phyloP scores from a whole-genome alignment of 1,140 invertebrate genomes.

The Leptinotarsa texana region DNA sequence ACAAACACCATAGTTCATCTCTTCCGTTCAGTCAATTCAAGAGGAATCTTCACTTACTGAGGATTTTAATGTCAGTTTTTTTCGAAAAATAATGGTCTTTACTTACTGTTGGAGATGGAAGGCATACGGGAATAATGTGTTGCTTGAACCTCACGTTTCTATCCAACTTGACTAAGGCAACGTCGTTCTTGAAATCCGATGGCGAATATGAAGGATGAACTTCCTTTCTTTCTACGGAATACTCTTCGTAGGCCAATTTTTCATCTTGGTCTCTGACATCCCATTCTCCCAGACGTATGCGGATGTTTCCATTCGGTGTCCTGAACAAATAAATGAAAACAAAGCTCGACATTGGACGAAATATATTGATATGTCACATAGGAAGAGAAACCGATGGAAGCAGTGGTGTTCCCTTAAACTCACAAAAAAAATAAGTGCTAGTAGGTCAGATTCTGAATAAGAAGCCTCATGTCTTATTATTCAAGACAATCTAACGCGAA shows the following conservation, averaged over 20 bases:
- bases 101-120: slow-evolving; percentile 55
- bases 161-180: slow-evolving; percentile 82
- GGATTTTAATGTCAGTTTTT: too few relatives aligned
- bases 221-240: slow-evolving; percentile 83
- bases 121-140: slow-evolving; percentile 85
- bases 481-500: too few relatives aligned
- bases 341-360: not conserved
- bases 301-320: slow-evolving; percentile 81
- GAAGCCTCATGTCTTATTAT: too few relatives aligned
- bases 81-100: too few relatives aligned
- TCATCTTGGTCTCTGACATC: slow-evolving; percentile 84
- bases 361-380: too few relatives aligned
- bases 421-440: too few relatives aligned
- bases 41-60: slow-evolving; percentile 34
- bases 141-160: slow-evolving; percentile 81
- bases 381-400: too few relatives aligned
- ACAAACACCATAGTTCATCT: too few relatives aligned
- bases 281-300: slow-evolving; percentile 88
- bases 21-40: too few relatives aligned
- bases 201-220: slow-evolving; percentile 88
- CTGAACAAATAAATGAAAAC: slow-evolving; percentile 52
- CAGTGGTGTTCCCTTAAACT: too few relatives aligned
- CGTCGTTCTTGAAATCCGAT: slow-evolving; percentile 86
- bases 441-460: too few relatives aligned
- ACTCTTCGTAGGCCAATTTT: slow-evolving; percentile 84